Evolutionary conservation across 2,797 vertebrate genomes (phyloP).

Genomic region (Sebastes oblongus): DNA sequence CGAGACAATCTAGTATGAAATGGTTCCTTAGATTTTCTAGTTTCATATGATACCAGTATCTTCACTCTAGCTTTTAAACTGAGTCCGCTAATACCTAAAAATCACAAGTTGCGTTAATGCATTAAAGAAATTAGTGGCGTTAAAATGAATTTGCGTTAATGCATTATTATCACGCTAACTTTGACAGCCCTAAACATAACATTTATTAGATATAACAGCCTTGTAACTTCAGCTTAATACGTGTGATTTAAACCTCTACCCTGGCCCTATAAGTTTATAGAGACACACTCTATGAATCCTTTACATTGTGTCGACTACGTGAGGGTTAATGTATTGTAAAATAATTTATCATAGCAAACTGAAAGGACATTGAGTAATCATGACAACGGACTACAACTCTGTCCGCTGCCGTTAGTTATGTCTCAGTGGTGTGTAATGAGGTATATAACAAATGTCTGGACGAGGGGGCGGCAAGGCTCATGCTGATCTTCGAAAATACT

Average conservation of each 20-base stretch:
- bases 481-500: constrained; percentile 41
- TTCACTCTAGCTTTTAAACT: no score
- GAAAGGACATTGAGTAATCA: neutral
- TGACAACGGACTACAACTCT: neutral
- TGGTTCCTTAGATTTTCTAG: no score
- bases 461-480: constrained; percentile 11
- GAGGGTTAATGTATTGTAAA: neutral
- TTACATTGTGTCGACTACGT: neutral
- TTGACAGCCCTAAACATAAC: neutral
- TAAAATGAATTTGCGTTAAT: no score
- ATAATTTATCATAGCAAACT: neutral
- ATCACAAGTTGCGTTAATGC: no score
- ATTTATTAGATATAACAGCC: neutral
- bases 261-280: neutral
- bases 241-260: neutral
- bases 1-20: no score
- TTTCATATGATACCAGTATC: no score
- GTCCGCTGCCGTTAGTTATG: constrained; percentile 30
- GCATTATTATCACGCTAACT: no score
- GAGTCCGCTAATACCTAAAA: no score
- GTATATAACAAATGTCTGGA: constrained; percentile 50
- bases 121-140: no score
- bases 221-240: neutral
- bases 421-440: constrained; percentile 39
- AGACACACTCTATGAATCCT: neutral